Conservation (phyloP, 2,113 vertebrate genomes). For the Anolis carolinensis region DNA sequence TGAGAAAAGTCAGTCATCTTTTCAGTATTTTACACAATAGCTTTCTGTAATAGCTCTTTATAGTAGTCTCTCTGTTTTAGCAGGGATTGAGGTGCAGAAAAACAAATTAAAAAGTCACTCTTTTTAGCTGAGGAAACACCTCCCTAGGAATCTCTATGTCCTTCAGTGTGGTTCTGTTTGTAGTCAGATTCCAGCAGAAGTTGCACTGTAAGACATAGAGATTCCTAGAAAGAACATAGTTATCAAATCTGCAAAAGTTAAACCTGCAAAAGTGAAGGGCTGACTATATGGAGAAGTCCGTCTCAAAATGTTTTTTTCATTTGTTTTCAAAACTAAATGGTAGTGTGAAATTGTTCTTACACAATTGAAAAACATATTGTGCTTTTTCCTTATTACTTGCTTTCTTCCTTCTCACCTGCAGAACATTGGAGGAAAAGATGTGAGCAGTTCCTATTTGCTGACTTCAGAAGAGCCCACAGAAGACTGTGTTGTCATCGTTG, state of each 20-base stretch:
- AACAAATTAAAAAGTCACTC: too few species aligned
- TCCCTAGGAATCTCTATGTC: too few species aligned
- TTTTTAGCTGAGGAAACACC: too few species aligned
- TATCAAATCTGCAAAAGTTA: too few species aligned
- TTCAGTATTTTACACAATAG: neutral
- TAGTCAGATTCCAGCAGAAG: too few species aligned
- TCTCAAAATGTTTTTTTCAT: neutral
- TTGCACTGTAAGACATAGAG: too few species aligned
- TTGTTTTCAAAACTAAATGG: neutral
- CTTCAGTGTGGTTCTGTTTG: too few species aligned
- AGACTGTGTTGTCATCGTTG: conserved; percentile 61
- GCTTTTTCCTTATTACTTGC: neutral
- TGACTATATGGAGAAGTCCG: neutral
- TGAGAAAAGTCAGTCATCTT: neutral
- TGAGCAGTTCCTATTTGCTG: conserved; percentile 41
- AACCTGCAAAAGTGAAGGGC: too few species aligned
- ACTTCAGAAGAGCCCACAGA: conserved; percentile 65
- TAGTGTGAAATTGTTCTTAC: neutral
- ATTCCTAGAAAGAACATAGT: too few species aligned
- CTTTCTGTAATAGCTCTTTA: neutral
- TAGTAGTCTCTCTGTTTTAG: too few species aligned
- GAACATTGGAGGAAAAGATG: conserved; percentile 43
- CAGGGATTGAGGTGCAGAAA: too few species aligned
- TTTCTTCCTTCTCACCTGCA: conserved; percentile 43
- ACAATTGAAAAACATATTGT: neutral